Base-by-base conservation (phyloP, 1,140 invertebrate species). In the Drosophila serrata region DNA sequence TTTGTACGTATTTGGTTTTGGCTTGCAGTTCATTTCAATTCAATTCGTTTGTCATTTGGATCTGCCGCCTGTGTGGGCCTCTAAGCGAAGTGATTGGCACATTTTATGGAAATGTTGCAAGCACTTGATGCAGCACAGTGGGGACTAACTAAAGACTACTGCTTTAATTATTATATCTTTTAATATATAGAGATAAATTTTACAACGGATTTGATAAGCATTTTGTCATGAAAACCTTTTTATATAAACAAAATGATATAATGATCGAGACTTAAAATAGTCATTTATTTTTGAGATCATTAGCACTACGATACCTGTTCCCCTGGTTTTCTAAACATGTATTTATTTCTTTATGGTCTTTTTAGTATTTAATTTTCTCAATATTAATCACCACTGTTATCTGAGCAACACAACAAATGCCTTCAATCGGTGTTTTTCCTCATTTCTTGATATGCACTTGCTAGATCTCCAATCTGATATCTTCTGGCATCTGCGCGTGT, bases 31-130 rank as follows among this genome's bases (percentile, higher is more conserved):
- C 85, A 90, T 90, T 90, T 90, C 85, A 90, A 88, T 88, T 88
- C 84, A 88, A 84, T 90, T 88, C 84, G 85, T 90, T 88, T 88
- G 85, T 80, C 82, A 86, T 86, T 86, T 86, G 78, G 78, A 65
- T 31, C 60, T 51, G 42, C 46, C n/a, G 60, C 69, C 60, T 87
- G 82, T 84, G 77, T 82, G 85, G 80, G 73, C 84, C 73, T 73
- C 59, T 55, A 69, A 51, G 49, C 64, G 56, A 77, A 69, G 81
- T 88, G 85, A 88, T 88, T 88, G 85, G 81, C 85, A 82, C 80
- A 75, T 88, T 84, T 88, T 84, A 88, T 88, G 85, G 85, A 88
- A 88, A 88, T 88, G 77, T 51, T 61, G 82, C 60, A 63, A 63
- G 72, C 81, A 79, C 59, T 75, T 79, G 56, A 60, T 22, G 15